Percentiles rank a stretch among this genome's conserved stretches.
These are phyloP conservation scores for Umimayanthus chanpuru DNA, from an alignment of 92 coral and sea anemone species.

Conservation along the genomic window DNA sequence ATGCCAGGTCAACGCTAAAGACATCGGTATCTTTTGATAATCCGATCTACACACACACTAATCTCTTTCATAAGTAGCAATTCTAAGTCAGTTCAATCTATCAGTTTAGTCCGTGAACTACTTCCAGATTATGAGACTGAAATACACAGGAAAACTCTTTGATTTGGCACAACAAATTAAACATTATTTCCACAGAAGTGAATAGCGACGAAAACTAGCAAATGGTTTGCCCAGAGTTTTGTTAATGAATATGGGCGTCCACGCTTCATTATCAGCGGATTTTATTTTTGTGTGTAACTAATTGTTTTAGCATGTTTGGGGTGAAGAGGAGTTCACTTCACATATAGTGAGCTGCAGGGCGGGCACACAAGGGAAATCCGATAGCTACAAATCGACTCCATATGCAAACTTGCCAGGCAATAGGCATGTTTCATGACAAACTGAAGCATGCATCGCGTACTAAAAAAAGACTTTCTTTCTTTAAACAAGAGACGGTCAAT, in stretches of 20 bases:
- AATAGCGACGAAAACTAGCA: background rate
- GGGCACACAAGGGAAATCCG: background rate
- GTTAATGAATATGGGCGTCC: background rate
- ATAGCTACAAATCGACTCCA: background rate
- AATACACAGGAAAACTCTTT: background rate
- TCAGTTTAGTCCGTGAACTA: background rate
- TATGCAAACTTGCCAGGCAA: background rate
- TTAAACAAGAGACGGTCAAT: too few species aligned
- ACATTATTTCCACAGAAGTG: background rate
- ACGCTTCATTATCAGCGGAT: slow-evolving; percentile 25
- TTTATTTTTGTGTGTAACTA: background rate
- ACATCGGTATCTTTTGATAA: slow-evolving; percentile 31
- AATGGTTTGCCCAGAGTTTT: background rate
- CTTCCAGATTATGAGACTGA: slow-evolving; percentile 6
- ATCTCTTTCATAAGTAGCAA: slow-evolving; percentile 7
- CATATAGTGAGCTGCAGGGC: background rate
- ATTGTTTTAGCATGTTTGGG: slow-evolving; percentile 9
- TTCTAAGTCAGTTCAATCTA: background rate
- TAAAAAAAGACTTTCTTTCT: background rate
- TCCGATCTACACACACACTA: background rate
- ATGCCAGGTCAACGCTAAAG: slow-evolving; percentile 6
- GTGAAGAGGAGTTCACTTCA: background rate
- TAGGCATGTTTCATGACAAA: too few species aligned
- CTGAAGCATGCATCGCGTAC: background rate
- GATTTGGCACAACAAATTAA: background rate